Base-by-base conservation (phyloP, 1,140 invertebrate genomes). In the Acyrthosiphon pisum region DNA sequence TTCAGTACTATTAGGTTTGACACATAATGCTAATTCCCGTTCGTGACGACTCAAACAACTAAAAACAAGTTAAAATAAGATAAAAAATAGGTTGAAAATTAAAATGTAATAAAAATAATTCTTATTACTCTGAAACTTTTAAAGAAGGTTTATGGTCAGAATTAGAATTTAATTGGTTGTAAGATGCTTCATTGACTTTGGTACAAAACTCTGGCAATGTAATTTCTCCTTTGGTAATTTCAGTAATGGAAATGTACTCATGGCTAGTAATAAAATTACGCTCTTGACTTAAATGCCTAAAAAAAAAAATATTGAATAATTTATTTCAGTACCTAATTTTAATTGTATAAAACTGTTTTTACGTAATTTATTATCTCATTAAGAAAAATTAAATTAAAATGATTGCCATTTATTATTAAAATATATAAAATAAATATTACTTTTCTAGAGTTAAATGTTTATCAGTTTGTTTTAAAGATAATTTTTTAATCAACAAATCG, bases 1-100 rank as follows among this genome's bases (percentile, higher is more conserved):
- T 93, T 93, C 93, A 23, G 81, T 86, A 93, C 94, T 94, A 84
- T 94, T 94, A 30, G 94, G 94, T 92, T 94, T 94, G 1, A 94
- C 94, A 50, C 90, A 92, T 48, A 93, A 35, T n/a, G 93, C 93
- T 48, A 94, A 93, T 68, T 94, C 94, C 23, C 37, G 60, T 84
- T 94, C 90, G 76, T 94, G 94, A 26, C 94, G 48, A n/a, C 90
- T 93, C 76, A 94, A 46, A 88, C 93, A 86, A 50, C 93, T 90
- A 76, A 48, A 93, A 76, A 60, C 26, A 50, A 90, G 6, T 37
- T 53, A 22, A 20, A 81, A 20, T 41, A 37, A 18, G 35, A 11
- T 84, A 83, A 76, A 88, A 89, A 30, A 60, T 23, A 8, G 41
- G 9, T 53, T 44, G 20, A 56, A 26, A 18, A 87, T n/a, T 50